Evolutionary conservation across 2,797 vertebrate genomes (phyloP), one percentile per base, ranked within the genome.

Genomic region (Amblyraja radiata): DNA sequence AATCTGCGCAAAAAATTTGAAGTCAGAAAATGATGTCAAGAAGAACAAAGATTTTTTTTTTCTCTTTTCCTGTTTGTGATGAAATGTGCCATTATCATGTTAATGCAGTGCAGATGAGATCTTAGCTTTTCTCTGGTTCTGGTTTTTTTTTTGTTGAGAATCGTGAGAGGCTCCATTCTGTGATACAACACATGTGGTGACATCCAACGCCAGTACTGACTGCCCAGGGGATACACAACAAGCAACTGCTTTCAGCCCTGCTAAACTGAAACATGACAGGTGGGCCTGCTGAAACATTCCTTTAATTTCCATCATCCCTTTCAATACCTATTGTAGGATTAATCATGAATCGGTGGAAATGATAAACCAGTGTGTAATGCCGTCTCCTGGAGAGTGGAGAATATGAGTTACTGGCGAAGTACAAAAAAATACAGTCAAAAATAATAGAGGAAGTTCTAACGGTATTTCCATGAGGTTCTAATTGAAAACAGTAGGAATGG

Each of bases 181-280:
- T 94, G 94, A 95, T 93, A 0, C 58, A 95, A 93, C 90, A 94
- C 94, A 95, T 93, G 94, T 95, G 95, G 95, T 94, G 94, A 95
- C 94, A 95, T 95, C 94, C 94, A 94, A 0, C 78, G 39, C 71
- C 13, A 58, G 73, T 92, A 32, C 23, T 11, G 25, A 58, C 68
- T 95, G 95, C 95, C 94, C 95, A 94, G 93, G 74, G 93, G 94
- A 95, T 95, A 94, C 94, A 96, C 95, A 95, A 94, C 94, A 96
- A 96, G 95, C 94, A 96, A 95, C 95, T 1, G 71, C 90, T 58
- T 92, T 92, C 90, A 92, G 39, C 90, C 39, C 36, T 92, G 18
- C 3, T 13, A 54, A 74, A n/a, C 90, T 54, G 90, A 92, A 74
- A 74, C n/a, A 92, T 92, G 90, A 76, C 5, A 39, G 0, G 93